A percentile compares a stretch with the other conserved stretches of the same genome.
Evolutionary conservation across 2,888 invertebrate species (phyloP).

Genomic region (Leptinotarsa tumamoca): DNA sequence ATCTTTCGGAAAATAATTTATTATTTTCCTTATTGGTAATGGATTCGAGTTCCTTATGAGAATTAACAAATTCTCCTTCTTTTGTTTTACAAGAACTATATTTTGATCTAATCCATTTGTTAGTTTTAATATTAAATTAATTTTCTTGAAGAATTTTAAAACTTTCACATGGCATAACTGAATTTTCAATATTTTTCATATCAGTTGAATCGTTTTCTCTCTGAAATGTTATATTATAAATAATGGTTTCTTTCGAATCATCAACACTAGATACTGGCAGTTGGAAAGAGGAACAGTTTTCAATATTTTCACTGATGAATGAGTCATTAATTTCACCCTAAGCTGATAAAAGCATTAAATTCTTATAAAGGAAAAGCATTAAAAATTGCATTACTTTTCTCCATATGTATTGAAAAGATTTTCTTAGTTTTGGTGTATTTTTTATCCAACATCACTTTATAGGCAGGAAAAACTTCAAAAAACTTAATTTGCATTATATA

Average conservation of each 20-base stretch:
- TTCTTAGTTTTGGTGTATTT: no score
- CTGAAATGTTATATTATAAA: neutral
- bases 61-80: neutral
- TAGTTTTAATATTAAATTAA: neutral
- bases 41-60: neutral
- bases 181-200: slow-evolving; percentile 6
- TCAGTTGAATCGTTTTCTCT: slow-evolving; percentile 18
- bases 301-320: no score
- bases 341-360: no score
- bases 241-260: neutral
- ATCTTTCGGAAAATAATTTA: neutral
- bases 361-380: no score
- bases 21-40: slow-evolving; percentile 2
- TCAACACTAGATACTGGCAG: no score
- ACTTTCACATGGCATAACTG: neutral
- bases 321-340: no score
- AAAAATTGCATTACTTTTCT: no score
- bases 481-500: no score
- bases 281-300: no score
- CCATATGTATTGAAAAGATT: no score
- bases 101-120: neutral
- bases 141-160: slow-evolving; percentile 1
- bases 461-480: no score
- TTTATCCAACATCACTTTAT: no score
- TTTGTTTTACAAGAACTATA: neutral